These are phyloP conservation scores for Mizuhopecten yessoensis DNA, from an alignment of 1,140 invertebrate genomes.

Conservation along the genomic window DNA sequence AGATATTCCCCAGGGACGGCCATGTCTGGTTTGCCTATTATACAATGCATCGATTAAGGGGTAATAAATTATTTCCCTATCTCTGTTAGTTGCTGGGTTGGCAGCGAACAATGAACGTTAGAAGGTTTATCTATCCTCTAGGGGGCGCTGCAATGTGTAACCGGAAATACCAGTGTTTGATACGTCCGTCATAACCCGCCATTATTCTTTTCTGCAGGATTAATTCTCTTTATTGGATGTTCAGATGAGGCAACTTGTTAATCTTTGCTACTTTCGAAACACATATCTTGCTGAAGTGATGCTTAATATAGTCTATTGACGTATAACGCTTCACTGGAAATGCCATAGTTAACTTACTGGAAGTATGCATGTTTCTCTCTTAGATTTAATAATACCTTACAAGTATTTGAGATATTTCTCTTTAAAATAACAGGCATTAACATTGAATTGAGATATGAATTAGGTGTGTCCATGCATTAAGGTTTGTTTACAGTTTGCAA, in stretches of 20 bases:
- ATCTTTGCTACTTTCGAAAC: neutral
- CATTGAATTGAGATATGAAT: too few species aligned
- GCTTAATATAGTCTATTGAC: neutral
- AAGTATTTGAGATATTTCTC: too few species aligned
- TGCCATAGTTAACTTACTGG: too few species aligned
- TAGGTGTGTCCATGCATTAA: too few species aligned
- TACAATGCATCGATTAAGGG: neutral
- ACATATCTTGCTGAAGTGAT: neutral
- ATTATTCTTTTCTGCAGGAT: conserved; percentile 11
- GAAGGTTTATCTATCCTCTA: neutral
- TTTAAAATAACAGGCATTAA: too few species aligned
- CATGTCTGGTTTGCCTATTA: conserved; percentile 32
- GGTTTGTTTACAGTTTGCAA: too few species aligned
- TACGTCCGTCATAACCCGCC: neutral
- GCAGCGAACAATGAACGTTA: conserved; percentile 5
- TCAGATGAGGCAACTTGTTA: neutral
- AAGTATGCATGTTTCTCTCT: too few species aligned
- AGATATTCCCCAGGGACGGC: neutral
- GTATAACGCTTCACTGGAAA: neutral
- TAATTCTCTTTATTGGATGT: too few species aligned
- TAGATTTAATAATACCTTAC: too few species aligned
- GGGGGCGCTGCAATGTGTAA: neutral
- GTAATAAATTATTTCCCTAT: neutral
- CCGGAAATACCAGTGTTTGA: neutral
- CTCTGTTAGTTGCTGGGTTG: neutral